Evolutionary conservation across 2,113 vertebrate genomes (phyloP).

Genomic region (Catharus bicknelli): DNA sequence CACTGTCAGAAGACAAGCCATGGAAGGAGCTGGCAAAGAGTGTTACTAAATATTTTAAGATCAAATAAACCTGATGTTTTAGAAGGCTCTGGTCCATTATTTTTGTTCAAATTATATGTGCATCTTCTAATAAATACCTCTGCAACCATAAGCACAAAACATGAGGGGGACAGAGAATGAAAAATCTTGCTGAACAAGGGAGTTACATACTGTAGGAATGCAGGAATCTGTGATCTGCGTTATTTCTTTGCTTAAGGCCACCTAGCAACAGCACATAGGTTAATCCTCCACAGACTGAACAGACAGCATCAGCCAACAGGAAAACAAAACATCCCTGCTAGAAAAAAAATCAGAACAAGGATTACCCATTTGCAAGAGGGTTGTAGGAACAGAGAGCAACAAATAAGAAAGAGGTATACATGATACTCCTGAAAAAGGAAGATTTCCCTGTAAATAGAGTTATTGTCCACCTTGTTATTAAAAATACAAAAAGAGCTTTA

Average conservation of each 20-base stretch:
- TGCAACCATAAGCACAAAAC: not conserved
- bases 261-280: slow-evolving; percentile 66
- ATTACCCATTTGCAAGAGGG: slow-evolving; percentile 33
- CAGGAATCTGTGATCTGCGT: slow-evolving; percentile 50
- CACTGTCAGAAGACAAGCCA: not conserved
- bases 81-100: not conserved
- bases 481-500: slow-evolving; percentile 55
- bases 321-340: slow-evolving; percentile 56
- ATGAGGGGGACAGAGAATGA: not conserved
- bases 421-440: slow-evolving; percentile 22
- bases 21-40: not conserved
- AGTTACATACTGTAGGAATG: slow-evolving; percentile 48
- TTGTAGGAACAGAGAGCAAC: slow-evolving; percentile 13
- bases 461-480: slow-evolving; percentile 47
- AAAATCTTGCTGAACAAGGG: slow-evolving; percentile 55
- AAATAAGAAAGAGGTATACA: slow-evolving; percentile 19
- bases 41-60: slow-evolving; percentile 19
- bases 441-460: slow-evolving; percentile 37
- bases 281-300: slow-evolving; percentile 66
- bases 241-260: slow-evolving; percentile 71
- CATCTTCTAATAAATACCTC: slow-evolving; percentile 11
- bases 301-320: slow-evolving; percentile 62
- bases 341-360: slow-evolving; percentile 50
- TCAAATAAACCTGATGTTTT: not conserved
- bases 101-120: not conserved